These are phyloP conservation scores for Aelia acuminata DNA, from an alignment of 2,888 invertebrate genomes.

Conservation along the genomic window DNA sequence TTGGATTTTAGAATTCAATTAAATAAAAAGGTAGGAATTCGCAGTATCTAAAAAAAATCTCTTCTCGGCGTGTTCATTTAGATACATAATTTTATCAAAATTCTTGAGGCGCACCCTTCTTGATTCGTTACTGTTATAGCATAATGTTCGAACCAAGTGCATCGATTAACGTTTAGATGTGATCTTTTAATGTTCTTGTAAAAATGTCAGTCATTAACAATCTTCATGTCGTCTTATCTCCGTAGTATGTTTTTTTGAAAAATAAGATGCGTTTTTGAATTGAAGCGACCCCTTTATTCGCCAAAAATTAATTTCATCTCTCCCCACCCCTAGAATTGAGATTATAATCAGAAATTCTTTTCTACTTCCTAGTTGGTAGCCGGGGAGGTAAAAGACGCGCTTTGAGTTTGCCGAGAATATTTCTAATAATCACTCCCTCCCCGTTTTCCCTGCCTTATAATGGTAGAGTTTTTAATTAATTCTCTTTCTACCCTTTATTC, in stretches of 20 bases:
- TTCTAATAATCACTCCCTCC: slow-evolving; percentile 49
- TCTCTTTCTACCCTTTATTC: slow-evolving; percentile 28
- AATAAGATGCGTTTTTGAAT: slow-evolving; percentile 7
- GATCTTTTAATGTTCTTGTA: too few species aligned
- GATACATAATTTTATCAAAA: too few species aligned
- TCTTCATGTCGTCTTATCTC: neutral
- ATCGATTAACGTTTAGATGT: too few species aligned
- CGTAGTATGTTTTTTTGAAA: slow-evolving; percentile 2
- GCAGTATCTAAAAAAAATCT: too few species aligned
- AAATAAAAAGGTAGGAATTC: too few species aligned
- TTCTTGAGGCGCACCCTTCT: too few species aligned
- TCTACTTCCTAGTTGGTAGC: neutral
- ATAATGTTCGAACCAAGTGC: too few species aligned
- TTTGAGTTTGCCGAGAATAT: slow-evolving; percentile 40
- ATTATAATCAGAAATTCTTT: slow-evolving; percentile 42
- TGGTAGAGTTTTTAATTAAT: slow-evolving; percentile 38
- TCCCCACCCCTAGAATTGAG: neutral
- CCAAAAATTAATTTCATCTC: slow-evolving; percentile 30
- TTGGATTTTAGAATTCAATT: too few species aligned
- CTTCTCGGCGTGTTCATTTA: too few species aligned
- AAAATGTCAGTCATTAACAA: neutral
- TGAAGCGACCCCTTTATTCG: neutral
- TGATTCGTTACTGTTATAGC: too few species aligned
- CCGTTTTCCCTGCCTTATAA: slow-evolving; percentile 7
- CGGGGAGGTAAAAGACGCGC: slow-evolving; percentile 1